These are phyloP conservation scores for Heliconius nattereri DNA, from an alignment of 1,140 invertebrate genomes.

Conservation along the genomic window DNA sequence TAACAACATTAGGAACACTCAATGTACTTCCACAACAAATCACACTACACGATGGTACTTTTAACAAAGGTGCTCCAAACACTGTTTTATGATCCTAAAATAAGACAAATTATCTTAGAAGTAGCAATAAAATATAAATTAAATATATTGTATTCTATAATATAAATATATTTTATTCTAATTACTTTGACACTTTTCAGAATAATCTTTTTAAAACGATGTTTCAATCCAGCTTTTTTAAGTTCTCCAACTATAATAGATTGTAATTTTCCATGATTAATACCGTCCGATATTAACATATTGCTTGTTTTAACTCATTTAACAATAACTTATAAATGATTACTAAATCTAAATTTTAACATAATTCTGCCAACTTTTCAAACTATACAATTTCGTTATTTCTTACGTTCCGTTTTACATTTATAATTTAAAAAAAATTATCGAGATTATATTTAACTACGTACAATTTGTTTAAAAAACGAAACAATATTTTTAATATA, in stretches of 20 bases:
- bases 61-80: slow-evolving; percentile 83
- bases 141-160: neutral
- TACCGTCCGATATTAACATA: slow-evolving; percentile 86
- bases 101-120: slow-evolving; percentile 33
- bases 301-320: slow-evolving; percentile 50
- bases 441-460: too few relatives aligned
- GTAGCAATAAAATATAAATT: neutral
- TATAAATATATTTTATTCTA: neutral
- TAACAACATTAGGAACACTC: slow-evolving; percentile 88
- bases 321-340: slow-evolving; percentile 7
- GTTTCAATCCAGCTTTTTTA: slow-evolving; percentile 84
- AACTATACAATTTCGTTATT: slow-evolving; percentile 26
- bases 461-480: too few relatives aligned
- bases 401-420: slow-evolving; percentile 14
- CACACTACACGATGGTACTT: slow-evolving; percentile 80
- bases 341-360: neutral
- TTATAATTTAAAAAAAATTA: too few relatives aligned
- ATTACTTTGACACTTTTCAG: slow-evolving; percentile 80
- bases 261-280: slow-evolving; percentile 84
- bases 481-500: too few relatives aligned
- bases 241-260: slow-evolving; percentile 83
- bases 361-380: slow-evolving; percentile 9
- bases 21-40: slow-evolving; percentile 84
- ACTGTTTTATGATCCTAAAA: slow-evolving; percentile 80
- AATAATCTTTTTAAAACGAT: slow-evolving; percentile 83